Conservation (phyloP, 2,797 vertebrate species). For the Pagetopsis macropterus region DNA sequence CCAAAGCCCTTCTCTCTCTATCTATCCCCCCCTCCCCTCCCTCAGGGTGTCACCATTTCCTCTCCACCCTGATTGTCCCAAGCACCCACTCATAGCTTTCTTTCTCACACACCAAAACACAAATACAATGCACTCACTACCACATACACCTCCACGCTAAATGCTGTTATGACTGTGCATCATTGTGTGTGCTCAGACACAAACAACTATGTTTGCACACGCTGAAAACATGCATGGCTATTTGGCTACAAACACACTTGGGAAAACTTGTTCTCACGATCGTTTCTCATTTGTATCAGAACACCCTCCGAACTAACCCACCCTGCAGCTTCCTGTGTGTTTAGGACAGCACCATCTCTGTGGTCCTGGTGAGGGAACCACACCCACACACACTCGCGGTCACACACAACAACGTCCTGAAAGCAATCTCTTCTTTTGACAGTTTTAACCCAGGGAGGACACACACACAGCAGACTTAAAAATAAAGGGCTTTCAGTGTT, state of each 20-base stretch:
- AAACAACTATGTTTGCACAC: neutral
- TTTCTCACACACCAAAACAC: constrained; percentile 39
- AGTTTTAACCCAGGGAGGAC: constrained; percentile 32
- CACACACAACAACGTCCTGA: constrained; percentile 5
- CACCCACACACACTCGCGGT: constrained; percentile 36
- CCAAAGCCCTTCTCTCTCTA: constrained; percentile 42
- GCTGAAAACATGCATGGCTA: neutral
- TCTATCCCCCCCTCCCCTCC: constrained; percentile 35
- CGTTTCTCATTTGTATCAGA: constrained; percentile 53
- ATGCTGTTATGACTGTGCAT: neutral
- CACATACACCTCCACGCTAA: constrained; percentile 6
- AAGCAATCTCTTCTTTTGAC: constrained; percentile 37
- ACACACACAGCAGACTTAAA: constrained; percentile 21
- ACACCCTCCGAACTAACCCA: constrained; percentile 45
- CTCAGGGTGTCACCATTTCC: constrained; percentile 83
- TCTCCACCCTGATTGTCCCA: constrained; percentile 70
- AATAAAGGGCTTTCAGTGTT: neutral
- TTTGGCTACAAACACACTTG: constrained; percentile 8
- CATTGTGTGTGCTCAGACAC: neutral
- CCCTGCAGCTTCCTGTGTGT: constrained; percentile 73
- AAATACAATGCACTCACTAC: constrained; percentile 18
- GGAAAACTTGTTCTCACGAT: constrained; percentile 71
- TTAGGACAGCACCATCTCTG: constrained; percentile 59
- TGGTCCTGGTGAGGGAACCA: constrained; percentile 61
- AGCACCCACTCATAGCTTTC: constrained; percentile 1